Base-by-base conservation (phyloP, 2,888 invertebrate genomes). In the Dolichopus griseipennis region DNA sequence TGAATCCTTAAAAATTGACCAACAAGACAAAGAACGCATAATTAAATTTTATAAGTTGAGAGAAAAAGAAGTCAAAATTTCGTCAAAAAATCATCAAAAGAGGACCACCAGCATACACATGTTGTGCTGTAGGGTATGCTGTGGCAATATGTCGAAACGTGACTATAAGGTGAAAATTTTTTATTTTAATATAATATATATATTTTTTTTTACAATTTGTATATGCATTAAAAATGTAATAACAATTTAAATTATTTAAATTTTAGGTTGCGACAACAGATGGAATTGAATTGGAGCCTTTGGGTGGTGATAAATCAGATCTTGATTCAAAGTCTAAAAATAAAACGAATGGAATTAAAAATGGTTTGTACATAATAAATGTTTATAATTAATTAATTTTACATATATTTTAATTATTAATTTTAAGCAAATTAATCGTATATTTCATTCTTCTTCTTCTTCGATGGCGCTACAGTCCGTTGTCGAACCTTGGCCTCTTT, bases 131-230 rank as follows among this genome's bases (percentile, higher is more conserved):
- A 79, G 80, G 72, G 77, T 76, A 73, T 75, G 79, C 71, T 80
- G 80, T 76, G 78, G 79, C 76, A 80, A 79, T 72, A 80, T 80
- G 80, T 78, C 80, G 72, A 80, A 80, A 73, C 76, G 80, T 68
- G 80, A 80, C 74, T 80, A 80, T 76, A 80, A 80, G 75, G 52
- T 52, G 18, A 37, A n/a, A n/a, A n/a, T n/a, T n/a, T n/a, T n/a
- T n/a, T n/a, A n/a, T n/a, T n/a, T n/a, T n/a, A n/a, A n/a, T n/a
- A n/a, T n/a, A n/a, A n/a, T n/a, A n/a, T n/a, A n/a, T n/a, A n/a
- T n/a, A n/a, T n/a, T n/a, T n/a, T n/a, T n/a, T n/a, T n/a, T n/a
- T n/a, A n/a, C n/a, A n/a, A n/a, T n/a, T n/a, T n/a, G n/a, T n/a
- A n/a, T n/a, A n/a, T n/a, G n/a, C n/a, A n/a, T n/a, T 27, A 27